phyloP scores from a whole-genome alignment of 2,113 vertebrate species.

The Psittacula cyanocephala region DNA sequence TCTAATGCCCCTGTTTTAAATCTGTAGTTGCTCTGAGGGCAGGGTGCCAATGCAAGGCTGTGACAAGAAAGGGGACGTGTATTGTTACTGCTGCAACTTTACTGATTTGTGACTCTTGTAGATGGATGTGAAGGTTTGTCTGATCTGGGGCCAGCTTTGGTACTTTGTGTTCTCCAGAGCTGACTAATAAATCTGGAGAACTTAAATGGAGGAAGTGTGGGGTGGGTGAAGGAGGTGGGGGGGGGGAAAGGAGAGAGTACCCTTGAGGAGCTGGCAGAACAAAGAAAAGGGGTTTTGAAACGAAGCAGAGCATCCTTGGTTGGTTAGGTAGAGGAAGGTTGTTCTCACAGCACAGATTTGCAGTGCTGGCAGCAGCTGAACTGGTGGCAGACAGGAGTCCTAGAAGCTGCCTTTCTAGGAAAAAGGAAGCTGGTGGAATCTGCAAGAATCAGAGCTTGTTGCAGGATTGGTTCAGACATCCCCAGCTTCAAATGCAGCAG shows the following conservation, averaged over 20 bases:
- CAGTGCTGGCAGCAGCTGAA: neutral
- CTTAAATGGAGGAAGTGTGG: neutral
- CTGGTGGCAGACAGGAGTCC: neutral
- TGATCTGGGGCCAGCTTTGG: conserved; percentile 18
- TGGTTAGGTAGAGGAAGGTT: neutral
- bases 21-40: neutral
- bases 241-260: neutral
- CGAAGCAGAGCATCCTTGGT: accelerated
- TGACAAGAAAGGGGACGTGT: neutral
- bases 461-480: neutral
- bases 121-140: neutral
- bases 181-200: neutral
- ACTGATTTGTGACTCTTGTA: neutral
- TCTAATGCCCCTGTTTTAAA: neutral
- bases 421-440: neutral
- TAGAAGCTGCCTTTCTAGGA: neutral
- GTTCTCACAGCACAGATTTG: neutral
- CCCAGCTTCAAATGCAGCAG: neutral
- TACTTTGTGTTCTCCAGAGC: neutral
- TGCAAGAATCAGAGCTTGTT: neutral
- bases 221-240: too few species aligned
- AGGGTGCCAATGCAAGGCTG: neutral
- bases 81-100: neutral
- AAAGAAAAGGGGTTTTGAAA: neutral
- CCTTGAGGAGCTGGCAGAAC: accelerated